phyloP scores from a whole-genome alignment of 2,797 vertebrate species.

The Anguilla megastoma region DNA sequence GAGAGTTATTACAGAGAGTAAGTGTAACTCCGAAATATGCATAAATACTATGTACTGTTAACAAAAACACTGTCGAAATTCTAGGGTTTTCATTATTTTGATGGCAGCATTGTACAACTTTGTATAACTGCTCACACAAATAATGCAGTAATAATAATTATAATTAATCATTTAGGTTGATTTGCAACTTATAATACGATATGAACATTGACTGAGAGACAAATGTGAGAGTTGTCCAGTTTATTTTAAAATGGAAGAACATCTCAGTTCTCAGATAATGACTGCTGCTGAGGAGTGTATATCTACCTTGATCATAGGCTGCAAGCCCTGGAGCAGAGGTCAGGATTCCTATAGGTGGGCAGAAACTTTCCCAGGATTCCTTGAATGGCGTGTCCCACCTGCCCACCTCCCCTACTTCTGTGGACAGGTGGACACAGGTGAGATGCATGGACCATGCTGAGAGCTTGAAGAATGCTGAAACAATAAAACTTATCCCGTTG shows the following conservation, averaged over 20 bases:
- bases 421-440: slow-evolving; percentile 56
- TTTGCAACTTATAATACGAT: not conserved
- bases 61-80: not conserved
- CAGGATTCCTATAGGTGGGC: slow-evolving; percentile 52
- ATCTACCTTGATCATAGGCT: slow-evolving; percentile 50
- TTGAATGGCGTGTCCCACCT: slow-evolving; percentile 58
- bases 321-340: slow-evolving; percentile 55
- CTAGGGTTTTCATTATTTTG: not conserved
- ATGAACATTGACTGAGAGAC: not conserved
- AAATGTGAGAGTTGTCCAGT: not conserved
- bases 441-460: slow-evolving; percentile 30
- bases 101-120: no score
- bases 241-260: not conserved
- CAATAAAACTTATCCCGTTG: not conserved
- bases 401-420: slow-evolving; percentile 34
- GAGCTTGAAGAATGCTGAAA: not conserved
- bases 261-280: not conserved
- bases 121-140: not conserved
- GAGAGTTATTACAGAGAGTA: no score
- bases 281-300: not conserved
- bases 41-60: not conserved
- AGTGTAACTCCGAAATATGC: not conserved
- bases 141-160: not conserved
- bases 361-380: slow-evolving; percentile 61
- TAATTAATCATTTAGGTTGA: not conserved